phyloP scores from a whole-genome alignment of 2,888 invertebrate species.

The Flexamia atlantica region DNA sequence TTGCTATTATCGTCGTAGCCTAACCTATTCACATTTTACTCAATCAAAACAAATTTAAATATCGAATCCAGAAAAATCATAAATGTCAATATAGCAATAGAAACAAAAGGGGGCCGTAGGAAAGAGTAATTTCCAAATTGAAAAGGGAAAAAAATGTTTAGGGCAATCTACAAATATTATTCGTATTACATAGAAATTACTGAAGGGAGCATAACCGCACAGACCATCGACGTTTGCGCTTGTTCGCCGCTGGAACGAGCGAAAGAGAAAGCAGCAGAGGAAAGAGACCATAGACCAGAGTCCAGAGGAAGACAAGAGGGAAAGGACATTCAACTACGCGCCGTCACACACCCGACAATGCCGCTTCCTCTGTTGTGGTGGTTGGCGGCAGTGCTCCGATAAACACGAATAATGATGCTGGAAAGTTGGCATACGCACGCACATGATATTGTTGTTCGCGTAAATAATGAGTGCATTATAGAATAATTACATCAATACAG shows the following conservation, averaged over 20 bases:
- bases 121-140: too few species aligned
- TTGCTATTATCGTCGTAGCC: too few species aligned
- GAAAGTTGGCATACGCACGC: slow-evolving; percentile 36
- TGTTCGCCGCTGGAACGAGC: slow-evolving; percentile 4
- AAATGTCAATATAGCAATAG: too few species aligned
- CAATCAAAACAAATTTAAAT: too few species aligned
- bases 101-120: too few species aligned
- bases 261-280: slow-evolving; percentile 43
- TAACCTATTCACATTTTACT: too few species aligned
- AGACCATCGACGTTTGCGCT: background rate
- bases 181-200: background rate
- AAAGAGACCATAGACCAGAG: background rate
- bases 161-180: background rate
- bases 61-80: too few species aligned
- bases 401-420: slow-evolving; percentile 23
- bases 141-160: too few species aligned
- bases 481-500: too few species aligned
- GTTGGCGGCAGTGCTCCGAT: slow-evolving; percentile 40
- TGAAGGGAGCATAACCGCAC: background rate
- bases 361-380: background rate
- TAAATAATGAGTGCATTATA: too few species aligned
- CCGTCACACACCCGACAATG: background rate
- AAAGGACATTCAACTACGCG: background rate
- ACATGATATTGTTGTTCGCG: too few species aligned
- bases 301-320: background rate